A percentile compares a stretch with the other conserved stretches of the same genome.
phyloP scores from a whole-genome alignment of 2,113 vertebrate species.

The Phaethon lepturus region DNA sequence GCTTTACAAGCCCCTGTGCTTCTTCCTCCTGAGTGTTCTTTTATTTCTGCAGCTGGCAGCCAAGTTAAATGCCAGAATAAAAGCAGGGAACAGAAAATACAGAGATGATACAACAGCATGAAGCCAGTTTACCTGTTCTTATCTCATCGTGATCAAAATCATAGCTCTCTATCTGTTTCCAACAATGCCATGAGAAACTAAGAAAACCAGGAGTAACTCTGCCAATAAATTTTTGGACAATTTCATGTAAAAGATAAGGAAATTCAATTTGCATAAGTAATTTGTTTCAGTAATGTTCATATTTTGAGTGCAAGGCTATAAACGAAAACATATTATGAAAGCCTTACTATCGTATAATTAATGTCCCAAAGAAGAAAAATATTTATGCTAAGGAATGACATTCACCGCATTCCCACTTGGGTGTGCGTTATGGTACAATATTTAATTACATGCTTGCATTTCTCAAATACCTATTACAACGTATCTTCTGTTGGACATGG shows the following conservation, averaged over 20 bases:
- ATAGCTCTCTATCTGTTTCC: not conserved
- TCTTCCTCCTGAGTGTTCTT: not conserved
- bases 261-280: not conserved
- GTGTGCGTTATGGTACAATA: not conserved
- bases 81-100: not conserved
- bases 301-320: not conserved
- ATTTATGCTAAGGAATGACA: conserved; percentile 6
- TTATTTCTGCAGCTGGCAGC: not conserved
- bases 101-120: not conserved
- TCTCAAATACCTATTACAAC: not conserved
- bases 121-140: not conserved
- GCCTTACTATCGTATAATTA: not conserved
- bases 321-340: not conserved
- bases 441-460: conserved; percentile 17
- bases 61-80: not conserved
- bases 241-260: not conserved
- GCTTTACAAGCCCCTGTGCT: not conserved
- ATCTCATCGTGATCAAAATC: not conserved
- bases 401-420: conserved; percentile 16
- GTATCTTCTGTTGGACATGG: not conserved
- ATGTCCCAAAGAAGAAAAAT: conserved; percentile 36
- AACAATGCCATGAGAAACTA: not conserved
- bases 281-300: not conserved
- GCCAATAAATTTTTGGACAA: not conserved
- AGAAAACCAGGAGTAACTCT: not conserved